A percentile compares a stretch with the other conserved stretches of the same genome.
Conservation (phyloP, 2,888 invertebrate genomes). For the Cryptus viduatorius region DNA sequence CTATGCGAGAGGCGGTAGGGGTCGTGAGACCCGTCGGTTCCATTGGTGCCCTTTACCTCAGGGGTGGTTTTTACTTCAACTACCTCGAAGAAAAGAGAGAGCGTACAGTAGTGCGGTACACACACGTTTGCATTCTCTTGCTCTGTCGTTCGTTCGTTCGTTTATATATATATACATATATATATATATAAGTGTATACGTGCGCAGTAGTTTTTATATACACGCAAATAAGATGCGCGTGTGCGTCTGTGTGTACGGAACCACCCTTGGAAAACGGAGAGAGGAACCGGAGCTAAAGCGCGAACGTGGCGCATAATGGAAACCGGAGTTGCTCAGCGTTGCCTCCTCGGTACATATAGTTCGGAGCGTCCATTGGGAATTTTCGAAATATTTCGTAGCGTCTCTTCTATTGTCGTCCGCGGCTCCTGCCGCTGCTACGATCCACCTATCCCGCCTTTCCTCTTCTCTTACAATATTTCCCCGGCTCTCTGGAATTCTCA, state of each 20-base stretch:
- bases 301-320: slow-evolving; percentile 80
- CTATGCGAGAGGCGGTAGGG: slow-evolving; percentile 64
- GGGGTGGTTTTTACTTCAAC: slow-evolving; percentile 83
- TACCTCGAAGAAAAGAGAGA: slow-evolving; percentile 80
- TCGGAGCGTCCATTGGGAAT: slow-evolving; percentile 78
- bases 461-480: slow-evolving; percentile 10
- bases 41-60: slow-evolving; percentile 81
- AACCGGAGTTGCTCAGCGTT: slow-evolving; percentile 71
- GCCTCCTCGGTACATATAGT: slow-evolving; percentile 24
- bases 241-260: slow-evolving; percentile 68
- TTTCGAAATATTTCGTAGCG: slow-evolving; percentile 77
- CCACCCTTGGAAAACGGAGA: slow-evolving; percentile 73
- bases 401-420: slow-evolving; percentile 75
- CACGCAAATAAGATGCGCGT: slow-evolving; percentile 6
- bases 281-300: slow-evolving; percentile 70
- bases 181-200: neutral
- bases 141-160: slow-evolving; percentile 54
- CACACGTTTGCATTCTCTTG: slow-evolving; percentile 37
- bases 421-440: slow-evolving; percentile 70
- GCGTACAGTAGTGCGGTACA: slow-evolving; percentile 49
- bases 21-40: slow-evolving; percentile 74
- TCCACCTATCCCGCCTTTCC: slow-evolving; percentile 23
- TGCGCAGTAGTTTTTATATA: slow-evolving; percentile 48
- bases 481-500: slow-evolving; percentile 72
- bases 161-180: neutral